Conservation (phyloP, 2,888 invertebrate genomes). For the Parthenolecanium corni region DNA sequence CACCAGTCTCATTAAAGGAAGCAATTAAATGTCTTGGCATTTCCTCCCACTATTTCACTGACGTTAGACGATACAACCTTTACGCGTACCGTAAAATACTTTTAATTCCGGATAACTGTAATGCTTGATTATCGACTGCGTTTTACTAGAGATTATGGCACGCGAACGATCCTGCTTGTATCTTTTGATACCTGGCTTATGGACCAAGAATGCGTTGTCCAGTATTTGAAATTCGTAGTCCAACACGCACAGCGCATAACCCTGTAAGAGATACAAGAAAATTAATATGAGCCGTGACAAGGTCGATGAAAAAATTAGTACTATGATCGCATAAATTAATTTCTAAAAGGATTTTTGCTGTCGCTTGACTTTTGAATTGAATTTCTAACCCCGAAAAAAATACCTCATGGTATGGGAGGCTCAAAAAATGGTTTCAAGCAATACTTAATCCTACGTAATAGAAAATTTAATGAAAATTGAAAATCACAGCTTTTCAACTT, state of each 20-base stretch:
- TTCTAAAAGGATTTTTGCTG: too few relatives aligned
- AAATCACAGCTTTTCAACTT: too few relatives aligned
- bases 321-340: neutral
- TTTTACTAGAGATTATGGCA: conserved; percentile 61
- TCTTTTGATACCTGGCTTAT: conserved; percentile 82
- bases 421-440: too few relatives aligned
- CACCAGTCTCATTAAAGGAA: conserved; percentile 21
- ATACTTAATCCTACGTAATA: too few relatives aligned
- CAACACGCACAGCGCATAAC: conserved; percentile 76
- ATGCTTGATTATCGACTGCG: conserved; percentile 62
- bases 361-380: too few relatives aligned
- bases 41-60: neutral
- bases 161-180: conserved; percentile 66
- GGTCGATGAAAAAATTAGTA: neutral
- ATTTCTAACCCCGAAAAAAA: too few relatives aligned
- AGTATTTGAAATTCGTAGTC: conserved; percentile 87
- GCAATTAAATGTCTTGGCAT: neutral
- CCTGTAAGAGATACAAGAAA: conserved; percentile 47
- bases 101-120: conserved; percentile 75
- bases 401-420: too few relatives aligned
- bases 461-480: too few relatives aligned
- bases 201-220: conserved; percentile 85
- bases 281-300: neutral
- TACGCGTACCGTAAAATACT: conserved; percentile 66
- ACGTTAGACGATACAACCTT: conserved; percentile 65